Conservation (phyloP, 2,113 vertebrate species). For the Tiliqua scincoides region DNA sequence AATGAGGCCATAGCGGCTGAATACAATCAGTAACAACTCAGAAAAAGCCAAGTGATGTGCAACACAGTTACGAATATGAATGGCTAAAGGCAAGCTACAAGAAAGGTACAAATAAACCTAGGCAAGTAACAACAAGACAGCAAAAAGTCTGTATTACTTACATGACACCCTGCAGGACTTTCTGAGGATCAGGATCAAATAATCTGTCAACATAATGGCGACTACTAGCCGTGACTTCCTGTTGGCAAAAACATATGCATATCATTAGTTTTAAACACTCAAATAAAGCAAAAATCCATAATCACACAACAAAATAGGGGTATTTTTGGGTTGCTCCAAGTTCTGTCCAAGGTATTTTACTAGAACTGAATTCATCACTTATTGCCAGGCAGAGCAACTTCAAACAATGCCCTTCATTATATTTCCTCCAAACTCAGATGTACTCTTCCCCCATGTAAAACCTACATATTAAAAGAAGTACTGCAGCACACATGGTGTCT, state of each 20-base stretch:
- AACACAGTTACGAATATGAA: background rate
- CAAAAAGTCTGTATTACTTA: slow-evolving; percentile 82
- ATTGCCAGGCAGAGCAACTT: background rate
- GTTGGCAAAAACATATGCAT: slow-evolving; percentile 54
- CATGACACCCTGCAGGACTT: slow-evolving; percentile 99
- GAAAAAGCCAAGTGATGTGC: background rate
- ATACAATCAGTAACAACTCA: background rate
- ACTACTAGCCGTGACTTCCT: slow-evolving; percentile 98
- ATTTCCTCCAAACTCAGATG: background rate
- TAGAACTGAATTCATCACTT: background rate
- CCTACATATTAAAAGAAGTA: background rate
- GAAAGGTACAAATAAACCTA: slow-evolving; percentile 7
- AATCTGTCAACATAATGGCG: slow-evolving; percentile 99
- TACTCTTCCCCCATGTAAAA: too few species aligned
- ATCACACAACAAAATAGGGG: background rate
- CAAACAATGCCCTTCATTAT: too few species aligned
- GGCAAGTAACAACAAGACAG: slow-evolving; percentile 49
- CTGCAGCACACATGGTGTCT: background rate
- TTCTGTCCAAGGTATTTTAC: background rate
- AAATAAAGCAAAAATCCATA: slow-evolving; percentile 23
- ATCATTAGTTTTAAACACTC: slow-evolving; percentile 49
- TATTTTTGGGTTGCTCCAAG: too few species aligned
- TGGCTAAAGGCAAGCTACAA: background rate
- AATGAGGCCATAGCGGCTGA: too few species aligned
- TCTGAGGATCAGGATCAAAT: slow-evolving; percentile 98